phyloP scores from a whole-genome alignment of 2,888 invertebrate genomes.

The Clusia tigrina region DNA sequence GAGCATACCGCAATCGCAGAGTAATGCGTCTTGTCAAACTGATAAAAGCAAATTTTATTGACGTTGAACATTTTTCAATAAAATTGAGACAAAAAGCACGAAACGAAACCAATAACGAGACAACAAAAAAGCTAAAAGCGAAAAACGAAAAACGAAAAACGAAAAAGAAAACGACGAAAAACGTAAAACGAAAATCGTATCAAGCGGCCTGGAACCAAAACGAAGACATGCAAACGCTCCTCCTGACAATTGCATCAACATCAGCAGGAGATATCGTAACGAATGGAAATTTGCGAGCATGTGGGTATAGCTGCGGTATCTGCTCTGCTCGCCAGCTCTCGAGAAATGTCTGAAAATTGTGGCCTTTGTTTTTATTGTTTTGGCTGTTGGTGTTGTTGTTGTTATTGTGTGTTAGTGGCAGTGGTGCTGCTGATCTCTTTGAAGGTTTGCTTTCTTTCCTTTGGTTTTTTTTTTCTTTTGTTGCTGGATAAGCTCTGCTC shows the following conservation, averaged over 20 bases:
- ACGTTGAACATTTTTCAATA: conserved; percentile 33
- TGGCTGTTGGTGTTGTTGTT: not conserved
- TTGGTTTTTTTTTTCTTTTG: not conserved
- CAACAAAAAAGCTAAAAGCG: not conserved
- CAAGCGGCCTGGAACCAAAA: too few relatives aligned
- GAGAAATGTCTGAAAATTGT: not conserved
- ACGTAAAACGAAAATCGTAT: too few relatives aligned
- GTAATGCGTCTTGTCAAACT: conserved; percentile 41
- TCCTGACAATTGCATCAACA: not conserved
- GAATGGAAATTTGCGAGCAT: too few relatives aligned
- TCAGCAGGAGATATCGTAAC: not conserved
- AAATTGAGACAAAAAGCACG: conserved; percentile 2
- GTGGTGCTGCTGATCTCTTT: not conserved
- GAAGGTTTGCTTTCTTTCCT: not conserved
- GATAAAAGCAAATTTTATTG: conserved; percentile 47
- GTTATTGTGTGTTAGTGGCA: not conserved
- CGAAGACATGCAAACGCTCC: not conserved
- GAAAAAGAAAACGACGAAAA: not conserved
- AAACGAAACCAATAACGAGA: not conserved
- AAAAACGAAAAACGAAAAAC: not conserved
- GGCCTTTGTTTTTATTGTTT: too few relatives aligned
- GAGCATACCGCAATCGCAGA: too few relatives aligned
- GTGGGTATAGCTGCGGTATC: not conserved
- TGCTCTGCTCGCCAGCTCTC: not conserved
- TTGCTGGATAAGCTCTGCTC: not conserved